Evolutionary conservation across 2,113 vertebrate species (phyloP), one percentile per base, ranked within the genome.

Genomic region (Microtus oregoni): DNA sequence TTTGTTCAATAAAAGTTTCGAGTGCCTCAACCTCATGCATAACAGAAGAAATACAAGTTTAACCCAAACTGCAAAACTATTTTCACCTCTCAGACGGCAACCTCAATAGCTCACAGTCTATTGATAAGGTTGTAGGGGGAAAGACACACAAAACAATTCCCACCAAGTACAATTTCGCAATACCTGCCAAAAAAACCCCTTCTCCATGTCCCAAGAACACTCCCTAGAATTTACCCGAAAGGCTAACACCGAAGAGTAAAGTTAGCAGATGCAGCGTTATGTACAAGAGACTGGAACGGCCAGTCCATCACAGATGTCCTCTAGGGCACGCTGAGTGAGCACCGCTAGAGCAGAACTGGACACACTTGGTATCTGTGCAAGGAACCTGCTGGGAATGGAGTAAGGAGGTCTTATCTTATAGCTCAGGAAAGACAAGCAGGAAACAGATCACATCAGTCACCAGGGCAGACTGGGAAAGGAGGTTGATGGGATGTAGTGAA

Each of bases 41-140:
- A 90, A 92, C 2, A 93, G 24, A 73, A 85, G 20, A 92, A 94
- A 86, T 7, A 82, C 24, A 93, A 96, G 91, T 32, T 73, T 90
- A 90, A 85, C 88, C 61, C 89, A 86, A 4, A 30, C 35, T 38
- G 61, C 32, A 83, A 73, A 94, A 81, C 30, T 86, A 82, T 61
- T 92, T 91, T 88, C 72, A 86, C 73, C 89, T 92, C 89, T 92
- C 68, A 89, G 30, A 77, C 13, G 58, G 73, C 72, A 94, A 61
- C 75, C 38, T 93, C 92, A 63, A 11, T 78, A 73, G 32, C 76
- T 30, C 70, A 28, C 12, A 63, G 28, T 52, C 72, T 67, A 35
- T 8, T 78, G 13, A 68, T 50, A 3, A 89, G 55, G 52, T 35
- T 86, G 8, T 28, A n/a, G 50, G 17, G 1, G 5, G 13, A 92